Evolutionary conservation across 2,113 vertebrate genomes (phyloP).

Genomic region (Heptranchias perlo): DNA sequence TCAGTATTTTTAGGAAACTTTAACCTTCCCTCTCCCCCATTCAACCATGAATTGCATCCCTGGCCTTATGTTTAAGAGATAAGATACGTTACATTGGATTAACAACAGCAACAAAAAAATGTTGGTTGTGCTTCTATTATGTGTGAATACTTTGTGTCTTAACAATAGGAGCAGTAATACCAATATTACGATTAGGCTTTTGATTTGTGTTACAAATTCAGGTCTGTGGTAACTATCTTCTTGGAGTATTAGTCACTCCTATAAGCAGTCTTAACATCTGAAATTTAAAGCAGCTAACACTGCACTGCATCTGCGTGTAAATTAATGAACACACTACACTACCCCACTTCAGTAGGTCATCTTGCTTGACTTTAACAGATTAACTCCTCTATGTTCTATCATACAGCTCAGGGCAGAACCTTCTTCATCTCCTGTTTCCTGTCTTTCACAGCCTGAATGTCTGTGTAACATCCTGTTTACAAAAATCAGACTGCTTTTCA

Average conservation of each 20-base stretch:
- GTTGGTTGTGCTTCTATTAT: not conserved
- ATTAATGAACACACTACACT: not conserved
- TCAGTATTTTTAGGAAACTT: slow-evolving; percentile 16
- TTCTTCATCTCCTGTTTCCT: not conserved
- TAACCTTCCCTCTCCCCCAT: slow-evolving; percentile 16
- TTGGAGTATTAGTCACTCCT: not conserved
- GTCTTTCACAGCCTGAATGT: not conserved
- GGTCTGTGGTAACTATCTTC: not conserved
- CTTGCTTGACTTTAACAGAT: not conserved
- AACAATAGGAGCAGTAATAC: not conserved
- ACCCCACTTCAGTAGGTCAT: not conserved
- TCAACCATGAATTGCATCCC: slow-evolving; percentile 20
- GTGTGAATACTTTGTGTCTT: not conserved
- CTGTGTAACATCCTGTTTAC: not conserved
- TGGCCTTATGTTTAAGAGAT: slow-evolving; percentile 2
- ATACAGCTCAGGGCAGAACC: not conserved
- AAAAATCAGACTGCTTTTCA: not conserved
- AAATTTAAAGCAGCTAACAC: not conserved
- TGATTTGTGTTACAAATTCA: slow-evolving; percentile 2
- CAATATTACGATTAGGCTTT: slow-evolving; percentile 17
- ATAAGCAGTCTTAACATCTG: not conserved
- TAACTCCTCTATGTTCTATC: not conserved
- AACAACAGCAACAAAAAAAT: slow-evolving; percentile 1
- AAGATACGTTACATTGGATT: slow-evolving; percentile 6
- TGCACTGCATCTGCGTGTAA: not conserved